These are phyloP conservation scores for Micronycteris hirsuta DNA, from an alignment of 2,113 vertebrate genomes.

Conservation along the genomic window DNA sequence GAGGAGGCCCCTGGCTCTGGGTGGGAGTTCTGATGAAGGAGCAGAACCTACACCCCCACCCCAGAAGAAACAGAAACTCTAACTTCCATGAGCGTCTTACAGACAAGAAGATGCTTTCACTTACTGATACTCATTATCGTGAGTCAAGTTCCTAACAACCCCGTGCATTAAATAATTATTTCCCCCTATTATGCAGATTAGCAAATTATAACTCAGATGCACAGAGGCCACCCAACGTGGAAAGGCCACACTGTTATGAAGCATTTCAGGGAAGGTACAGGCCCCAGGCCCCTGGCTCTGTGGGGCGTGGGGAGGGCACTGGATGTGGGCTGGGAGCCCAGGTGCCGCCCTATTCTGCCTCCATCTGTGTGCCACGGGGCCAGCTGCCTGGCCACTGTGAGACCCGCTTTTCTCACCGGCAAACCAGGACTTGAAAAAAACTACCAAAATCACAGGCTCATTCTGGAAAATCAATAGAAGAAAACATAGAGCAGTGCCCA, in stretches of 20 bases:
- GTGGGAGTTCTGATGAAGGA: neutral
- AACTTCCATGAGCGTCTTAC: neutral
- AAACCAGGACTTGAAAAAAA: neutral
- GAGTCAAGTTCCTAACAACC: neutral
- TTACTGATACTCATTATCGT: neutral
- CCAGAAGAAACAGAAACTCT: neutral
- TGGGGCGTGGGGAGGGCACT: no score
- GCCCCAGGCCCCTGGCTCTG: neutral
- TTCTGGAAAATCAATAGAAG: neutral
- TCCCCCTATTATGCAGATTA: slow-evolving; percentile 58
- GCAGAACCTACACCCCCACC: neutral
- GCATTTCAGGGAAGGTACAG: neutral
- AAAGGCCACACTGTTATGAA: neutral
- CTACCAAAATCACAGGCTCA: neutral
- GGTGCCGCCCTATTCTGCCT: no score
- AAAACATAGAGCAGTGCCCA: accelerated
- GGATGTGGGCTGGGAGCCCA: neutral
- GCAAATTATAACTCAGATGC: slow-evolving; percentile 39
- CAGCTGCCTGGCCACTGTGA: neutral
- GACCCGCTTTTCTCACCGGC: neutral
- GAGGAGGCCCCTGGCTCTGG: neutral
- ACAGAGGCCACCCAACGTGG: neutral
- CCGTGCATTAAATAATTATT: slow-evolving; percentile 63
- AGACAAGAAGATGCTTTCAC: neutral
- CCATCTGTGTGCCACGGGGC: neutral